Evolutionary conservation across 2,888 invertebrate species (phyloP), one percentile per base, ranked within the genome.

Genomic region (Alloscopus bannaensis): DNA sequence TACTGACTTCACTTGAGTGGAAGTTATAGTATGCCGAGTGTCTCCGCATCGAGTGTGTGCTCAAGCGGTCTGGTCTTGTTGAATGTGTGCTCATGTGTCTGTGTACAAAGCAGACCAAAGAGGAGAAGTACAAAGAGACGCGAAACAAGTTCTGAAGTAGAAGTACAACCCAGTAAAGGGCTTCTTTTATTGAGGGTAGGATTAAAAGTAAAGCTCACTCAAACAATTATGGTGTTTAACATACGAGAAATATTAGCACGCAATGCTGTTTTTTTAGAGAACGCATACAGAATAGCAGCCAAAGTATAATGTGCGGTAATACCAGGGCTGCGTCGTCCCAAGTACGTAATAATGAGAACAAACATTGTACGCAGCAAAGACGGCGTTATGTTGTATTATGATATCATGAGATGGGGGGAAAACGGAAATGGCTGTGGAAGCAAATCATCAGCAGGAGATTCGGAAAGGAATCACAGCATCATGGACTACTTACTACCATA

Each of bases 361-460:
- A 22, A 55, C 3, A 13, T 6, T 55, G 47, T n/a, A 47, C n/a
- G 40, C 11, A 62, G 11, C 24, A 62, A 18, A 47, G n/a, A n/a
- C n/a, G n/a, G n/a, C n/a, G n/a, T n/a, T n/a, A n/a, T n/a, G n/a
- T n/a, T n/a, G n/a, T n/a, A n/a, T n/a, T n/a, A n/a, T n/a, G n/a
- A n/a, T n/a, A n/a, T n/a, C n/a, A n/a, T 42, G 18, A 24, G 16
- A 40, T 62, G 8, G 8, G 64, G 57, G 40, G 68, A 50, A 60
- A 68, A 50, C 42, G 68, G 76, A 76, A 68, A 76, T 77, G 55
- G 31, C 26, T 69, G 42, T 55, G 69, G 69, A 77, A 52, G 52
- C 55, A 77, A 77, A 77, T 69, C 69, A 69, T 69, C 69, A 76
- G 45, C 47, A 66, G 60, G 52, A 62, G 68, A 55, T 68, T 45